These are phyloP conservation scores for Chymomyza fuscimana DNA, from an alignment of 2,888 invertebrate species.

Conservation along the genomic window DNA sequence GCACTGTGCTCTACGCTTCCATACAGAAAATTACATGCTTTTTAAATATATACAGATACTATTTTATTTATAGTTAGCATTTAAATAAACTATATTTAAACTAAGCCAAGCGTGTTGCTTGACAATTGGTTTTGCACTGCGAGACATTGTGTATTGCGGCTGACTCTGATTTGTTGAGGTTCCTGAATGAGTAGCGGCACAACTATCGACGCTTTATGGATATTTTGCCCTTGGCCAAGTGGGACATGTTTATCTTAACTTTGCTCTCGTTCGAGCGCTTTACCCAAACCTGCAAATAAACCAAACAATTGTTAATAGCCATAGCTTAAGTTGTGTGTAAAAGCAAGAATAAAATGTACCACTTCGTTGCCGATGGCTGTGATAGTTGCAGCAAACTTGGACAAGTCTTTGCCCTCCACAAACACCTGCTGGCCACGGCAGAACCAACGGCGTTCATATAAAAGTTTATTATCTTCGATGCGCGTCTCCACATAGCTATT, in stretches of 20 bases:
- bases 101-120: not conserved
- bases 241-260: conserved; percentile 90
- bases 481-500: conserved; percentile 87
- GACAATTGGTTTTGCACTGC: not conserved
- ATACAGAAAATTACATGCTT: no score
- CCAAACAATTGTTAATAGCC: not conserved
- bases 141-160: not conserved
- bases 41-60: not conserved
- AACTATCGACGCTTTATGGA: conserved; percentile 87
- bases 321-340: not conserved
- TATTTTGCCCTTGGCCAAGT: conserved; percentile 92
- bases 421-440: conserved; percentile 96
- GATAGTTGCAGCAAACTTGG: conserved; percentile 93
- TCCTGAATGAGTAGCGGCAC: not conserved
- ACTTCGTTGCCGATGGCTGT: conserved; percentile 94
- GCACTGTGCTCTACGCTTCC: no score
- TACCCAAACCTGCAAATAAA: conserved; percentile 89
- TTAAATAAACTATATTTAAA: conserved; percentile 21
- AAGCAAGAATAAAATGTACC: conserved; percentile 81
- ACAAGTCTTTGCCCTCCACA: conserved; percentile 92
- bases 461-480: conserved; percentile 95
- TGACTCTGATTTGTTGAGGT: not conserved
- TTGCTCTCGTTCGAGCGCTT: conserved; percentile 90
- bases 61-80: not conserved
- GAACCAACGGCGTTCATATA: conserved; percentile 97